Evolutionary conservation across 2,888 invertebrate species (phyloP), one percentile per base, ranked within the genome.

Genomic region (Mystacides longicornis): DNA sequence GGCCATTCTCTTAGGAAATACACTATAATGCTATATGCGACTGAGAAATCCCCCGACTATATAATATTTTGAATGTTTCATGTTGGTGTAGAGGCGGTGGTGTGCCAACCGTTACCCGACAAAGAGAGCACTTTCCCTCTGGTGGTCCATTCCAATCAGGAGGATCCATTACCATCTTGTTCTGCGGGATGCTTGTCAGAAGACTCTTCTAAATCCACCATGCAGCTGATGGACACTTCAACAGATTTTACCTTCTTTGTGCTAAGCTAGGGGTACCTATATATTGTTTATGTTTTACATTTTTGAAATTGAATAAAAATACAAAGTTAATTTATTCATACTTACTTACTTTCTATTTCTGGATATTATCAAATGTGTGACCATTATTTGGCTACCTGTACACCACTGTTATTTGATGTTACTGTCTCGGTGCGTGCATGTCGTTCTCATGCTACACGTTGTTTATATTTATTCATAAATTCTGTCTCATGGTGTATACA

Each of bases 191-290:
- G 49, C 33, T 31, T 50, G 18, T 46, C 52, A n/a, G 56, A 52
- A 21, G 57, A 57, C 14, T 31, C 50, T n/a, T 31, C 52, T 33
- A 52, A 31, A n/a, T 31, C 50, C n/a, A 42, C 52, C 47, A 57
- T 54, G 57, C 53, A 54, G 21, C 47, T 51, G 14, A 22, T 57
- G 20, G 57, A 54, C 27, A 57, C 57, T 16, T 57, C 57, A 20
- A 53, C 48, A n/a, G 56, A 56, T 46, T 56, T 56, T 27, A 52
- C 56, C 3, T 57, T 54, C 43, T 57, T 53, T 37, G 53, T 54
- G 7, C 31, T 57, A n/a, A 50, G 57, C 7, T 56, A 14, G n/a
- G n/a, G 14, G 31, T 31, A 16, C 7, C 4, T 11, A 11, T n/a
- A 43, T 5, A 43, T 43, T 43, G 16, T 43, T 43, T 43, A n/a